Evolutionary conservation across 2,797 vertebrate species (phyloP).

Genomic region (Arrhamphus sclerolepis): DNA sequence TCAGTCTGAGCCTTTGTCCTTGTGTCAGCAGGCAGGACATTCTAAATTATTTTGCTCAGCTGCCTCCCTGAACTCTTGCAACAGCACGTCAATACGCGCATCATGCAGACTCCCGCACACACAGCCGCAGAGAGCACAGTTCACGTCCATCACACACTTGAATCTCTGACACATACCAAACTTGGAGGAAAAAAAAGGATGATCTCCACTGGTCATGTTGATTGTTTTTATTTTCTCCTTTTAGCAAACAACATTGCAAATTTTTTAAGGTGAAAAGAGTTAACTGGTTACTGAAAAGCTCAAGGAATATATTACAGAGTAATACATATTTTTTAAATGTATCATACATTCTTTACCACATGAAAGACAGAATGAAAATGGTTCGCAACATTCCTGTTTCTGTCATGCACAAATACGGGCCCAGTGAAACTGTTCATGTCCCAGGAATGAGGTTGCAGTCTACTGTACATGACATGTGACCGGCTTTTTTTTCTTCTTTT

Average conservation of each 20-base stretch:
- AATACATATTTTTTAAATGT: too few species aligned
- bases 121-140: slow-evolving; percentile 67
- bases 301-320: too few species aligned
- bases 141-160: slow-evolving; percentile 68
- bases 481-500: slow-evolving; percentile 68
- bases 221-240: not conserved
- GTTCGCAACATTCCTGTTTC: slow-evolving; percentile 14
- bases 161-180: slow-evolving; percentile 68
- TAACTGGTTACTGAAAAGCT: too few species aligned
- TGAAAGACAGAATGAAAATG: slow-evolving; percentile 3
- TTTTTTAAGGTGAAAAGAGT: not conserved
- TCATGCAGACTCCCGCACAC: slow-evolving; percentile 73
- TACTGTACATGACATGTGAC: slow-evolving; percentile 68
- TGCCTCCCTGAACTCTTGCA: slow-evolving; percentile 86
- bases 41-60: slow-evolving; percentile 88
- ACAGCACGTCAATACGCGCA: slow-evolving; percentile 84
- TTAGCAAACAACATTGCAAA: not conserved
- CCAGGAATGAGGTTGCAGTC: slow-evolving; percentile 78
- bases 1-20: slow-evolving; percentile 83
- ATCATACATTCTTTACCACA: too few species aligned
- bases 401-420: slow-evolving; percentile 6
- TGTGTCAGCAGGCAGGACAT: slow-evolving; percentile 87
- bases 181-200: slow-evolving; percentile 17
- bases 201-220: not conserved
- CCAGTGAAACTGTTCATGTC: slow-evolving; percentile 62